Evolutionary conservation across 2,797 vertebrate species (phyloP).

Genomic region (Intellagama lesueurii): DNA sequence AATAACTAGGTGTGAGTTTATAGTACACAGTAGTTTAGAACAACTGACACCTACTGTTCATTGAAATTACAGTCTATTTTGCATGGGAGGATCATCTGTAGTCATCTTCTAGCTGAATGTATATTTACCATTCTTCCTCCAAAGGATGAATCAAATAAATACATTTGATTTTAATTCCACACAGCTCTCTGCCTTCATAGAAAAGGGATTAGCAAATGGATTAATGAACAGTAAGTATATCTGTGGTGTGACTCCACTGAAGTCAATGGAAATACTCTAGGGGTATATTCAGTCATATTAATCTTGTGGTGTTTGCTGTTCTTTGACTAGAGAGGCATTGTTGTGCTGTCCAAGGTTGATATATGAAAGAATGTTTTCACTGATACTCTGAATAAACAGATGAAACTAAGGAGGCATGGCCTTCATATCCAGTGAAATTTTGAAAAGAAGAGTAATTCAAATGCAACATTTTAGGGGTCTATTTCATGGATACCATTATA

Average conservation of each 20-base stretch:
- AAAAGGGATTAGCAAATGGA: slow-evolving; percentile 22
- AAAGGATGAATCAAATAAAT: slow-evolving; percentile 14
- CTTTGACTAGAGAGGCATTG: not conserved
- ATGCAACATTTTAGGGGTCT: not conserved
- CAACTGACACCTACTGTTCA: not conserved
- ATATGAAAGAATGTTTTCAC: slow-evolving; percentile 10
- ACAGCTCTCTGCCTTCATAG: not conserved
- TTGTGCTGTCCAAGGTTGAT: not conserved
- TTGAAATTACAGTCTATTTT: not conserved
- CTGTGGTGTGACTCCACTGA: not conserved
- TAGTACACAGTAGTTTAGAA: not conserved
- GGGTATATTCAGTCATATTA: slow-evolving; percentile 1
- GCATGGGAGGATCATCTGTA: not conserved
- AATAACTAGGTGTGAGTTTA: not conserved
- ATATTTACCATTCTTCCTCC: slow-evolving; percentile 13
- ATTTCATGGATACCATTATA: not conserved
- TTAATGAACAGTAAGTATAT: slow-evolving; percentile 18
- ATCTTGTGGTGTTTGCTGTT: slow-evolving; percentile 8
- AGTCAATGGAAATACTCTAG: slow-evolving; percentile 16
- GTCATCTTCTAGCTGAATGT: not conserved
- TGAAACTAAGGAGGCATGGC: slow-evolving; percentile 1
- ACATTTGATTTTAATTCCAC: slow-evolving; percentile 8
- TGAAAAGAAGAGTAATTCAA: not conserved
- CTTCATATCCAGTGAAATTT: not conserved
- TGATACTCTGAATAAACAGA: slow-evolving; percentile 4